Percentiles rank a stretch among this genome's conserved stretches.
Evolutionary conservation across 2,113 vertebrate genomes (phyloP).

Genomic region (Dendropsophus ebraccatus): DNA sequence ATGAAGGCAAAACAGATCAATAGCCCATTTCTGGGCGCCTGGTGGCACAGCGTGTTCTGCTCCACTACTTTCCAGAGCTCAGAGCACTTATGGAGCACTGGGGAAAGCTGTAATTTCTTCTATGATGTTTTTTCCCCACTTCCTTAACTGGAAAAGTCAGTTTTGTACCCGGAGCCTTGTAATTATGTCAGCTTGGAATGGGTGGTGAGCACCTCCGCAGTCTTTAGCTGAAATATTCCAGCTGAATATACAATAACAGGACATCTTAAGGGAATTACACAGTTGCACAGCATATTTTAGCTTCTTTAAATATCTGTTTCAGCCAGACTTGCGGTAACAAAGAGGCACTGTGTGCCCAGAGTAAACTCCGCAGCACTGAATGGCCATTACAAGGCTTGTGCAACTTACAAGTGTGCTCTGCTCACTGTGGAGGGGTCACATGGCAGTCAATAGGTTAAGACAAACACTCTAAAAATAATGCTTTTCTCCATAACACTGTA

Average conservation of each 20-base stretch:
- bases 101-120: neutral
- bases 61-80: neutral
- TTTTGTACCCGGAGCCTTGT: neutral
- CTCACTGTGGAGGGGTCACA: constrained; percentile 23
- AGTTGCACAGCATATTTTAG: constrained; percentile 25
- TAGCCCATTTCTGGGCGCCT: constrained; percentile 1
- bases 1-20: constrained; percentile 7
- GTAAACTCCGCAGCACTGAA: constrained; percentile 1
- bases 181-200: neutral
- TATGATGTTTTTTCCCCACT: constrained; percentile 7
- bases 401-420: constrained; percentile 3
- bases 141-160: constrained; percentile 15
- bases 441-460: constrained; percentile 36
- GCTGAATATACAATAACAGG: constrained; percentile 33
- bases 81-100: neutral
- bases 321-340: constrained; percentile 26
- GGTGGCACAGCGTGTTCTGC: neutral
- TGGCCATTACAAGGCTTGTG: neutral
- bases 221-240: neutral
- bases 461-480: constrained; percentile 41
- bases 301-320: constrained; percentile 27
- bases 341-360: constrained; percentile 45
- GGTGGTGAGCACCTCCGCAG: neutral
- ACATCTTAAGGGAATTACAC: constrained; percentile 18
- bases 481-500: neutral